phyloP scores from a whole-genome alignment of 2,888 invertebrate genomes.

The Autographa pulchrina region DNA sequence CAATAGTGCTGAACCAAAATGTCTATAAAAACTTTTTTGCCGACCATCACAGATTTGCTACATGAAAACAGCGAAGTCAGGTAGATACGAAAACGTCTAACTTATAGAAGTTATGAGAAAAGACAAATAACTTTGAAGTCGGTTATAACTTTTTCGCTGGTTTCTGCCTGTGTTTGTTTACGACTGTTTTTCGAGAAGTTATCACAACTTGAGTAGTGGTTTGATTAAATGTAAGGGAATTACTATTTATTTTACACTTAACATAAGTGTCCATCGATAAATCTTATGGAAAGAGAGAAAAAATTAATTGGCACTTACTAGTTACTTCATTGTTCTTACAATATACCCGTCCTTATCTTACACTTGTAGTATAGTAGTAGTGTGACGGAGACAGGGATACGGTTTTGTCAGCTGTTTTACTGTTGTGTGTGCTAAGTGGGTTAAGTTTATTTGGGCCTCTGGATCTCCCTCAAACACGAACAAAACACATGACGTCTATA shows the following conservation, averaged over 20 bases:
- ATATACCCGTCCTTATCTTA: too few species aligned
- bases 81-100: conserved; percentile 36
- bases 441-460: too few species aligned
- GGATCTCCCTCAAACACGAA: too few species aligned
- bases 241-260: background rate
- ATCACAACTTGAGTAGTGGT: background rate
- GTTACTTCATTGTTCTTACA: too few species aligned
- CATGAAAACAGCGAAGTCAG: conserved; percentile 32
- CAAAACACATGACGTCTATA: too few species aligned
- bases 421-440: too few species aligned
- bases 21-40: conserved; percentile 31
- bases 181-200: background rate
- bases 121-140: conserved; percentile 41
- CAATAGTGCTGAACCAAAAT: conserved; percentile 11
- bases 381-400: too few species aligned
- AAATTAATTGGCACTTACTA: too few species aligned
- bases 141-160: conserved; percentile 14
- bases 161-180: background rate
- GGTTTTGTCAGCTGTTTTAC: too few species aligned
- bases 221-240: background rate
- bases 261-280: background rate
- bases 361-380: too few species aligned
- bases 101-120: conserved; percentile 32
- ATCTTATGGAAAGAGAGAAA: too few species aligned
- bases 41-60: conserved; percentile 19